phyloP scores from a whole-genome alignment of 2,888 invertebrate species.

The Synergus laeviventris region DNA sequence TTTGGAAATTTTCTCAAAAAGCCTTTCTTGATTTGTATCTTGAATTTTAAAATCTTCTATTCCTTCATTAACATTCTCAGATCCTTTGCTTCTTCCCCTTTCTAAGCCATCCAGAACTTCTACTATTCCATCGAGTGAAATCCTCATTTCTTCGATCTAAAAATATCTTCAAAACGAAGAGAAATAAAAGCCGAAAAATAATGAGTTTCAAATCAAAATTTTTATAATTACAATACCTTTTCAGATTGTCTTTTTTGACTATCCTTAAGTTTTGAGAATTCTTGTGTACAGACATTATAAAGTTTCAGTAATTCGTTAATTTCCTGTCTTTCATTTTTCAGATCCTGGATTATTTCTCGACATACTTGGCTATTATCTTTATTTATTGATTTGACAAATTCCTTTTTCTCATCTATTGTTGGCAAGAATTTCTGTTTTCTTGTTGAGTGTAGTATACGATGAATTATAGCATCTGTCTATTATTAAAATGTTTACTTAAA shows the following conservation, averaged over 20 bases:
- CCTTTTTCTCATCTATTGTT: neutral
- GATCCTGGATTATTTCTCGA: constrained; percentile 46
- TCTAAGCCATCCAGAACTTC: constrained; percentile 38
- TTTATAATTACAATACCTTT: neutral
- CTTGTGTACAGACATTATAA: constrained; percentile 38
- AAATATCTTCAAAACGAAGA: constrained; percentile 5
- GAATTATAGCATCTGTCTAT: neutral
- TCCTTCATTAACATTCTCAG: neutral
- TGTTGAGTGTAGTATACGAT: neutral
- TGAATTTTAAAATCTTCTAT: neutral
- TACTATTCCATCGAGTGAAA: constrained; percentile 6
- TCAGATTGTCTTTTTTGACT: neutral
- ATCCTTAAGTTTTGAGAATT: constrained; percentile 44
- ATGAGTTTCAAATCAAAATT: neutral
- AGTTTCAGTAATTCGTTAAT: constrained; percentile 50
- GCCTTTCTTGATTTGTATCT: neutral
- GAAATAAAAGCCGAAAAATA: neutral
- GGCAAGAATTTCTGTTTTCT: neutral
- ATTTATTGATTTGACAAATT: constrained; percentile 10
- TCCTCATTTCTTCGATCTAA: constrained; percentile 44
- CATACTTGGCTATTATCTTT: constrained; percentile 38
- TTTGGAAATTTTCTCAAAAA: neutral
- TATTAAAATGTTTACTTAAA: neutral
- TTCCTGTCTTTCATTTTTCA: constrained; percentile 49
- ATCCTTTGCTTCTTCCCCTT: neutral